Base-by-base conservation (phyloP, 92 coral and sea anemone genomes). In the Paragorgia papillata region DNA sequence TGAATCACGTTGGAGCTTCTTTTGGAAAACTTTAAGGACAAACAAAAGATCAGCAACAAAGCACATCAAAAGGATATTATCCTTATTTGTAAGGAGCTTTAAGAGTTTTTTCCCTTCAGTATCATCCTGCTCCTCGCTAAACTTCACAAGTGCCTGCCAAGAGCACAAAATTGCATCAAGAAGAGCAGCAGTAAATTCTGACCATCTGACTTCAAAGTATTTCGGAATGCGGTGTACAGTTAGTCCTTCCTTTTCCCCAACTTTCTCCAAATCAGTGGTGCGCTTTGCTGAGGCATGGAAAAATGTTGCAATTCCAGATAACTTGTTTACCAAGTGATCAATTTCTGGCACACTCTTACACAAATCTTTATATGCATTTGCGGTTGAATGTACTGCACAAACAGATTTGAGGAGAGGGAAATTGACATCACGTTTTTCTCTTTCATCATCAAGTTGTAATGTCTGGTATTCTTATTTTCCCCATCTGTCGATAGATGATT, bases 351-450 rank as follows among this genome's bases (percentile, higher is more conserved):
- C 71, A 1, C 10, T 41, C 41, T 62, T 62, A 62, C 44, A 62
- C 68, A 62, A 18, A 25, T 64, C 51, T 10, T 64, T 29, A 51
- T 64, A 64, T 18, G 71, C 71, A 18, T 34, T 18, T 19, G 71
- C 71, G 37, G 51, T 34, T 34, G 71, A 64, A 29, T 64, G 71
- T 34, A 64, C 71, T 10, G 71, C 71, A 64, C 71, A 64, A 32
- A 64, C 71, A 18, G 71, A 64, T 34, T 64, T 64, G 33, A 64
- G 37, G 51, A 64, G 34, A 34, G 48, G 71, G 20, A 64, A 64
- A 13, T 4, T 25, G 1, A 21, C 68, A 12, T 62, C 68, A 26
- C 30, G 39, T 62, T 37, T 40, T 24, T 50, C 49, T 37, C 71
- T 64, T 64, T 64, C 51, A 34, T 64, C 51, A 34, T 37, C 68